These are phyloP conservation scores for Asarcornis scutulata DNA, from an alignment of 2,113 vertebrate genomes.

Conservation along the genomic window DNA sequence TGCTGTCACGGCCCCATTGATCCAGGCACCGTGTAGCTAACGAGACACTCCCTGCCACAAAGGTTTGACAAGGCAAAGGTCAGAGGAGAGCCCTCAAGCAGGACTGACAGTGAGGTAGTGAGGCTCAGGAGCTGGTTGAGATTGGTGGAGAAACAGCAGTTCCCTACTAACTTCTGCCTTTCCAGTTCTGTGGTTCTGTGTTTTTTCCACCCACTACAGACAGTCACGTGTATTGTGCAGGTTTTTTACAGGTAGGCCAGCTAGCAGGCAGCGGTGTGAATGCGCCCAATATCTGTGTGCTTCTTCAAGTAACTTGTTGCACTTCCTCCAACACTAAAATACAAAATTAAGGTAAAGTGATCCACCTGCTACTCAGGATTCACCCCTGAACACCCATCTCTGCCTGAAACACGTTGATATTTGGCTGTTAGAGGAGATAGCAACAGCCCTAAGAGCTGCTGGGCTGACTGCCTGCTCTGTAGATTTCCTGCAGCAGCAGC, in stretches of 20 bases:
- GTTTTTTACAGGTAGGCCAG: not conserved
- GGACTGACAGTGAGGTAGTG: not conserved
- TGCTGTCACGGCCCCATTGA: not conserved
- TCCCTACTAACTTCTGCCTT: not conserved
- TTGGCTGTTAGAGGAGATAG: not conserved
- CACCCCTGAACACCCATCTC: too few relatives aligned
- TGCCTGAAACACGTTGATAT: not conserved
- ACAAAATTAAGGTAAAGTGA: not conserved
- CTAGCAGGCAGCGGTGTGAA: fast-evolving
- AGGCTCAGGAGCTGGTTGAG: not conserved
- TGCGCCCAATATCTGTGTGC: fast-evolving
- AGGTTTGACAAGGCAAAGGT: too few relatives aligned
- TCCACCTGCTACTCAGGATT: not conserved
- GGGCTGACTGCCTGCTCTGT: not conserved
- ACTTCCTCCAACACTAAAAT: not conserved
- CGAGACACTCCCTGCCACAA: not conserved
- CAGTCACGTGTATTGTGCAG: not conserved
- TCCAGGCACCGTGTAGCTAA: not conserved
- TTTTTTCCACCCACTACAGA: not conserved
- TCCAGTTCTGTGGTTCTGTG: not conserved
- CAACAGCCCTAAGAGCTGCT: not conserved
- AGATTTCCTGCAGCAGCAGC: not conserved
- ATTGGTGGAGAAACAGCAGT: not conserved
- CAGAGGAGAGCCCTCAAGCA: not conserved
- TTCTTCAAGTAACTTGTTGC: not conserved